A percentile compares a stretch with the other conserved stretches of the same genome.
Evolutionary conservation across 2,888 invertebrate species (phyloP).

Genomic region (Lissonota sp.): DNA sequence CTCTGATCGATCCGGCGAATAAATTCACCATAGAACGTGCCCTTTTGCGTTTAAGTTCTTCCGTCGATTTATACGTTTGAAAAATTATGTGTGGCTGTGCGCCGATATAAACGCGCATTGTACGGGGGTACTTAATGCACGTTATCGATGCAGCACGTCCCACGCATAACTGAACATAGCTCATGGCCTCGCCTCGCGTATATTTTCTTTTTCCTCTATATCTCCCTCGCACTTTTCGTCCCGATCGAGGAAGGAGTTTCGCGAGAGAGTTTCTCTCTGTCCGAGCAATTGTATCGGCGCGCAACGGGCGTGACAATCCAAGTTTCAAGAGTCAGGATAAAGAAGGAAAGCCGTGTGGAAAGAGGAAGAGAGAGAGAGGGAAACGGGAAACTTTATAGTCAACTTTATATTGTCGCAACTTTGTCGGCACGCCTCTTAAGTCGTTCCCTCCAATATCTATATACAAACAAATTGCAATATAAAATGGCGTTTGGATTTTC

Average conservation of each 20-base stretch:
- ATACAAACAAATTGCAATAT: not conserved
- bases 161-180: constrained; percentile 59
- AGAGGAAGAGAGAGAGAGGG: constrained; percentile 37
- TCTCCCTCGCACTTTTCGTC: constrained; percentile 6
- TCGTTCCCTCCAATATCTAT: constrained; percentile 37
- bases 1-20: too few species aligned
- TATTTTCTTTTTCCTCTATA: constrained; percentile 14
- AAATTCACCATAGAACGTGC: too few species aligned
- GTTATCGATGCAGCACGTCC: constrained; percentile 59
- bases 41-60: too few species aligned
- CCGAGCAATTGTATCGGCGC: constrained; percentile 62
- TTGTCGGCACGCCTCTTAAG: constrained; percentile 64
- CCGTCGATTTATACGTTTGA: constrained; percentile 2
- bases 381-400: constrained; percentile 57
- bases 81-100: constrained; percentile 13
- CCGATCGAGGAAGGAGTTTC: constrained; percentile 12
- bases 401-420: constrained; percentile 60
- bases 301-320: constrained; percentile 65
- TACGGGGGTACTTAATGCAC: constrained; percentile 41
- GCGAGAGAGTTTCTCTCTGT: constrained; percentile 12
- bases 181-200: constrained; percentile 55
- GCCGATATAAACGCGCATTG: not conserved
- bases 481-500: too few species aligned
- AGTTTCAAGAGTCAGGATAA: constrained; percentile 8
- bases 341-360: not conserved